Conservation (phyloP, 2,797 vertebrate species). For the Todus mexicanus region DNA sequence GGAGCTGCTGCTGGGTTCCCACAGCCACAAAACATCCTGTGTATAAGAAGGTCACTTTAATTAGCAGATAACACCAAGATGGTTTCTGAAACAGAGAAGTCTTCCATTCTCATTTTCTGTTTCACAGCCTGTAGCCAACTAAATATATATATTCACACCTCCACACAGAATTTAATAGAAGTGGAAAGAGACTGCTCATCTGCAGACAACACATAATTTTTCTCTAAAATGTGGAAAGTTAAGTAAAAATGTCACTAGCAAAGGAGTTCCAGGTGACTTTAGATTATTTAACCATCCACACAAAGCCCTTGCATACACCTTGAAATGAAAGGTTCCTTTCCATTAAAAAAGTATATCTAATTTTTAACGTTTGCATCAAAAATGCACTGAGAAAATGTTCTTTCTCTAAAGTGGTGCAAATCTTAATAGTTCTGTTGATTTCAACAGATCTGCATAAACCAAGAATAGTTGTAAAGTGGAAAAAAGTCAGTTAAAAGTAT, state of each 20-base stretch:
- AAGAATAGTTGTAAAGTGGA: neutral
- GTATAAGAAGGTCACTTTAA: neutral
- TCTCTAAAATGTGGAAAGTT: neutral
- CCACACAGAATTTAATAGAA: neutral
- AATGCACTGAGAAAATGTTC: neutral
- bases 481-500: neutral
- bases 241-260: neutral
- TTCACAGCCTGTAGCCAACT: neutral
- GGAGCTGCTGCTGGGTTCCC: neutral
- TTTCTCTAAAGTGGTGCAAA: neutral
- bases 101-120: neutral
- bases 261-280: neutral
- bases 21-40: neutral
- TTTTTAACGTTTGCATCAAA: neutral
- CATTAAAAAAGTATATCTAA: neutral
- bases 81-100: neutral
- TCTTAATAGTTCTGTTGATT: neutral
- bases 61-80: neutral
- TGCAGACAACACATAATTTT: neutral
- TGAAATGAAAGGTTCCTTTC: neutral
- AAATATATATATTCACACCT: conserved; percentile 11
- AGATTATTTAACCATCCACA: neutral
- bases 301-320: neutral
- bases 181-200: neutral
- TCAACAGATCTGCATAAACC: neutral